These are phyloP conservation scores for Trigoniulus corallinus DNA, from an alignment of 1,140 invertebrate genomes.

Conservation along the genomic window DNA sequence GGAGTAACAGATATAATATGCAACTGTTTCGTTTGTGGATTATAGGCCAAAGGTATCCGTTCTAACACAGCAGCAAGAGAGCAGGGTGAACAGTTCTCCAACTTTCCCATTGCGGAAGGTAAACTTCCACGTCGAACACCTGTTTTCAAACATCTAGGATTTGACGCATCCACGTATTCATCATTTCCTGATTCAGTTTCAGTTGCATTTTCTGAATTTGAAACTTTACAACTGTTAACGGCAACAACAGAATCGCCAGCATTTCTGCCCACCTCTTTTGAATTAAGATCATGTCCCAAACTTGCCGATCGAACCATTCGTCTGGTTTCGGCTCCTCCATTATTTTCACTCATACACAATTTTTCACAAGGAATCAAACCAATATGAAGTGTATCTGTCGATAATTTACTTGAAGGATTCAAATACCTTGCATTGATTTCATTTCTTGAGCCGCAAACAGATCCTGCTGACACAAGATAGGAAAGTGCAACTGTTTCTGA, in stretches of 20 bases:
- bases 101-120: no score
- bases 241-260: not conserved
- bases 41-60: conserved; percentile 14
- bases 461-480: no score
- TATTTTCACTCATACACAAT: not conserved
- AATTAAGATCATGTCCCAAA: no score
- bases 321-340: not conserved
- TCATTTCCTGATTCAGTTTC: not conserved
- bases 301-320: not conserved
- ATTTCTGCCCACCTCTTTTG: no score
- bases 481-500: no score
- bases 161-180: no score
- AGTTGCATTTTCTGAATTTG: not conserved
- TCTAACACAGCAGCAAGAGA: not conserved
- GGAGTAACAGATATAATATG: no score
- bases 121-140: not conserved
- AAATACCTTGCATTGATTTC: not conserved
- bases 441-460: not conserved
- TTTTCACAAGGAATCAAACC: not conserved
- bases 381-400: not conserved
- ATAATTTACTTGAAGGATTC: not conserved
- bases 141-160: not conserved
- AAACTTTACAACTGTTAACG: not conserved
- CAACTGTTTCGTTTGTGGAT: conserved; percentile 24
- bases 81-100: not conserved